Evolutionary conservation across 2,888 invertebrate species (phyloP).

Genomic region (Eupeodes latifasciatus): DNA sequence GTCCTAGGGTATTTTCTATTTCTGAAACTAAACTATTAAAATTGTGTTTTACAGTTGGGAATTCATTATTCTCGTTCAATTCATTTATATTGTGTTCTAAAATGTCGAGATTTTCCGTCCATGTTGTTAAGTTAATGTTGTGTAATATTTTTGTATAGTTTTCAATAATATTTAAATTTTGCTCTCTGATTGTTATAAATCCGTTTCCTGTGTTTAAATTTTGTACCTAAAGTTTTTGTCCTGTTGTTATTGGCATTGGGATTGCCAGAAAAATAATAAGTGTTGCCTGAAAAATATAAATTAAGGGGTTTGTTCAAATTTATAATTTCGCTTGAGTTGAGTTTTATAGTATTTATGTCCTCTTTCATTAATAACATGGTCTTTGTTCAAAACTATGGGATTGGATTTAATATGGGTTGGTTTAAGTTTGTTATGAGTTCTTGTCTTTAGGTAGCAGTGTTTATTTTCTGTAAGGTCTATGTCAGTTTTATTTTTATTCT

Average conservation of each 20-base stretch:
- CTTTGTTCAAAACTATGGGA: conserved; percentile 3
- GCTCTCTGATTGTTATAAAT: not conserved
- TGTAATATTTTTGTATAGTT: too few relatives aligned
- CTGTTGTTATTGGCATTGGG: not conserved
- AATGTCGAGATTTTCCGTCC: too few relatives aligned
- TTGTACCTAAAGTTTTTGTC: not conserved
- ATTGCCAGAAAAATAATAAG: not conserved
- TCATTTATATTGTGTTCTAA: too few relatives aligned
- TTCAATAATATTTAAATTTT: not conserved
- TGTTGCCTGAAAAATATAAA: not conserved
- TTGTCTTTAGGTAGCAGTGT: not conserved
- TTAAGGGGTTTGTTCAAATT: not conserved
- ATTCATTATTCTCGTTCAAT: too few relatives aligned
- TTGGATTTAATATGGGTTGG: conserved; percentile 11
- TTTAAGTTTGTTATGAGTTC: conserved; percentile 11
- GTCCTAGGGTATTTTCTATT: too few relatives aligned
- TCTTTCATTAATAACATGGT: not conserved
- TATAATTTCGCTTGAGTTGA: not conserved
- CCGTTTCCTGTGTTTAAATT: not conserved
- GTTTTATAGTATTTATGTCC: not conserved
- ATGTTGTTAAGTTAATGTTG: too few relatives aligned
- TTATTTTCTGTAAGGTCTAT: not conserved
- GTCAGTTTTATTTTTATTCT: conserved; percentile 4
- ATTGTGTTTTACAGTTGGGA: too few relatives aligned
- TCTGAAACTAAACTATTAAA: too few relatives aligned